Evolutionary conservation across 2,888 invertebrate genomes (phyloP), one percentile per base, ranked within the genome.

Genomic region (Eustalomyia histrio): DNA sequence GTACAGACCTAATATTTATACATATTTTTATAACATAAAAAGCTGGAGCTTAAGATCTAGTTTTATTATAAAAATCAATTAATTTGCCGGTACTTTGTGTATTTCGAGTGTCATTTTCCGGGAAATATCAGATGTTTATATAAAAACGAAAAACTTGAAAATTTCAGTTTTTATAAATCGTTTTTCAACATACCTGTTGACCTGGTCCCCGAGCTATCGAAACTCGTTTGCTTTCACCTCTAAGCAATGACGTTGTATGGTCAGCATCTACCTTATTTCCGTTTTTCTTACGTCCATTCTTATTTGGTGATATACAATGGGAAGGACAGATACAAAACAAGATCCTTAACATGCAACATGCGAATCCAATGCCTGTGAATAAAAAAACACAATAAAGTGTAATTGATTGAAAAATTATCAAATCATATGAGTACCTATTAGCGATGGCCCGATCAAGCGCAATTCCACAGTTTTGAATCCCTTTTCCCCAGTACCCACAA

Each of bases 401-500:
- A 52, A 35, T 35, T 24, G 55, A 86, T 85, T 35, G n/a, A 12
- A 35, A 35, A 35, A 8, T 35, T 35, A 35, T 35, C 12, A 1
- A 1, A 10, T 35, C 1, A 10, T 35, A n/a, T n/a, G n/a, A n/a
- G 35, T 43, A 89, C 93, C 91, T 89, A 95, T 94, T 86, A 95
- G 93, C 83, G 95, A 95, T 83, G 97, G 97, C 83, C 97, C 97
- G 91, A 97, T 96, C 87, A 97, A 93, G 86, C 96, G 94, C 85
- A 97, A 92, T 89, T 96, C 96, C 83, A 95, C 94, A 84, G 97
- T 96, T 91, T 94, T 96, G 93, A 95, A 96, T 91, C 94, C 94
- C 91, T 96, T 96, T 92, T 97, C 97, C 87, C 97, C 97, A 84
- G 96, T 96, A 86, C 96, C 97, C 84, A 97, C 96, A 92, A 97